Evolutionary conservation across 2,888 invertebrate species (phyloP), one percentile per base, ranked within the genome.

Genomic region (Cotesia congregata): DNA sequence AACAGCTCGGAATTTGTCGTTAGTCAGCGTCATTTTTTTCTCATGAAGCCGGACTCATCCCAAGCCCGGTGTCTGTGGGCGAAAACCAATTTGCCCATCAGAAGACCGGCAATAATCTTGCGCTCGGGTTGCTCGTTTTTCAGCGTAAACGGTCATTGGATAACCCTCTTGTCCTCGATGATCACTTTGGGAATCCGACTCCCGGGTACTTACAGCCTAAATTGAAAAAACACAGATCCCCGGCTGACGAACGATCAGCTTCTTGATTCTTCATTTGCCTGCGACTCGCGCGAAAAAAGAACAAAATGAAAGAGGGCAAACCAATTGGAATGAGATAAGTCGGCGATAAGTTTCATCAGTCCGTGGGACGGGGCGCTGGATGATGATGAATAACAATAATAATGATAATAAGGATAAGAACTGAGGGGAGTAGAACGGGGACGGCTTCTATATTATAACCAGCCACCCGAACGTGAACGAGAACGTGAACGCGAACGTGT

Each of bases 21-120:
- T 30, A 30, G 30, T 30, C 30, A 30, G 30, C 30, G 30, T 30
- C 30, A 30, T 30, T 30, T 30, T 30, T 30, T 30, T 30, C 30
- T 30, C 30, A 30, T 30, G 30, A 30, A 30, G 30, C 30, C 30
- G 2, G 30, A 3, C 30, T 30, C 30, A 30, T 30, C 30, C 30
- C 30, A 30, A 30, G 30, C 30, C 30, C 30, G 30, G 30, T 30
- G 30, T 30, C 30, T 30, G 0, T 30, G 78, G 78, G 79, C 80
- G 76, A 83, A 81, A 82, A 87, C 87, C 88, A 89, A 88, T 89
- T 89, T 89, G 88, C 88, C 88, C 86, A 88, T 87, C 62, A 88
- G 86, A 85, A 85, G 87, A 88, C 88, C 86, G 87, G 87, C 88
- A 89, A 89, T 87, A 89, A 87, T 30, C 30, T 30, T 30, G 30